Conservation (phyloP, 2,113 vertebrate species). For the Muntiacus reevesi region DNA sequence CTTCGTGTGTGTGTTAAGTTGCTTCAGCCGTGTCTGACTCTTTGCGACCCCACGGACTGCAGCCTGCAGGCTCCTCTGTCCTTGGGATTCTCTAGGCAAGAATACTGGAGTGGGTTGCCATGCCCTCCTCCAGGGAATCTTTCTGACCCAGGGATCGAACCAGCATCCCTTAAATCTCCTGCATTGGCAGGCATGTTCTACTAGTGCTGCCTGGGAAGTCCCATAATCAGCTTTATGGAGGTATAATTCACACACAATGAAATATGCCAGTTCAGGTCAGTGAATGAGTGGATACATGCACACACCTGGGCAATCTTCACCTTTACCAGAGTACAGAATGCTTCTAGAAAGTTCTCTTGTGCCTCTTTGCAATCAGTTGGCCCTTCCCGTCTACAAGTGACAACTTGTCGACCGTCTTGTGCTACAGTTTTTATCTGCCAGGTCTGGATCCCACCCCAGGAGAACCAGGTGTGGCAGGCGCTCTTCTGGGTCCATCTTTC, state of each 20-base stretch:
- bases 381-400: accelerated
- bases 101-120: background rate
- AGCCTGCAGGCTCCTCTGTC: background rate
- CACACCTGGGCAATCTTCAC: too few relatives aligned
- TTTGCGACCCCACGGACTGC: background rate
- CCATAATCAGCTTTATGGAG: background rate
- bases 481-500: too few relatives aligned
- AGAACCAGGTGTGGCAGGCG: background rate
- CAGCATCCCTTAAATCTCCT: background rate
- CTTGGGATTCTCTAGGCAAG: background rate
- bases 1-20: background rate
- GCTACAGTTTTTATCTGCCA: background rate
- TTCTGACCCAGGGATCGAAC: background rate
- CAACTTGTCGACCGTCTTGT: accelerated
- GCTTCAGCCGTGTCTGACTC: background rate
- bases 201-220: background rate
- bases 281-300: accelerated
- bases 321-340: background rate
- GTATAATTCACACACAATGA: background rate
- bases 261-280: accelerated
- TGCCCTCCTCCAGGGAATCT: background rate
- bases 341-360: background rate
- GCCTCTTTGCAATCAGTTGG: background rate
- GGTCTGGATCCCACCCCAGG: background rate
- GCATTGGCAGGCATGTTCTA: background rate